Percentiles rank a stretch among this genome's conserved stretches.
Evolutionary conservation across 2,113 vertebrate species (phyloP).

Genomic region (Pelmatolapia mariae): DNA sequence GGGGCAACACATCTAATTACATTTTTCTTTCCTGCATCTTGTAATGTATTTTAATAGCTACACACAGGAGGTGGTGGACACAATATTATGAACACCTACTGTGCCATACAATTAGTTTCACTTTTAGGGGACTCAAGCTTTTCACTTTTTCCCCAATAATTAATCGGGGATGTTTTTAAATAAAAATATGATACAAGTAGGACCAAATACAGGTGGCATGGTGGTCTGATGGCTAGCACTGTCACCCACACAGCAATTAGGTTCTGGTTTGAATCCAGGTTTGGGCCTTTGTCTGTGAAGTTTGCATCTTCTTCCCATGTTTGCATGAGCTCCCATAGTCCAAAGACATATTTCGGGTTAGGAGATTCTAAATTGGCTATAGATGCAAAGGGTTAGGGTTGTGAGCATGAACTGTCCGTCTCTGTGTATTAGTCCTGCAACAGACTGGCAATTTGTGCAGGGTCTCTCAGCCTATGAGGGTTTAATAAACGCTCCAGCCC

Average conservation of each 20-base stretch:
- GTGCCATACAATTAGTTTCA: not conserved
- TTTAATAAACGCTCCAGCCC: not conserved
- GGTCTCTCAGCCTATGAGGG: not conserved
- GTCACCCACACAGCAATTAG: not conserved
- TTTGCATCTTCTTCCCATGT: not conserved
- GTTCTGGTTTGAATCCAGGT: not conserved
- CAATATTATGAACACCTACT: not conserved
- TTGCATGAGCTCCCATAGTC: not conserved
- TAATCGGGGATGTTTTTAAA: not conserved
- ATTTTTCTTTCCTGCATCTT: not conserved
- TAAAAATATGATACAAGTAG: not conserved
- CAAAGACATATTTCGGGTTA: not conserved
- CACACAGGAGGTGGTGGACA: not conserved
- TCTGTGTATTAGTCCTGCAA: not conserved
- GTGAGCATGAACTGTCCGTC: not conserved
- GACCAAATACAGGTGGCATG: not conserved
- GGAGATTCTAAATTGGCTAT: not conserved
- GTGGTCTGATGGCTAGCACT: not conserved
- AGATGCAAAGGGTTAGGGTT: not conserved
- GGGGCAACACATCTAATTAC: not conserved
- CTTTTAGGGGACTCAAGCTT: not conserved
- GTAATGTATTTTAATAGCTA: not conserved
- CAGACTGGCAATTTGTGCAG: not conserved
- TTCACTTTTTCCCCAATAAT: not conserved
- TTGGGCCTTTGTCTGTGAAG: not conserved